Evolutionary conservation across 2,113 vertebrate genomes (phyloP), one percentile per base, ranked within the genome.

Genomic region (Grus americana): DNA sequence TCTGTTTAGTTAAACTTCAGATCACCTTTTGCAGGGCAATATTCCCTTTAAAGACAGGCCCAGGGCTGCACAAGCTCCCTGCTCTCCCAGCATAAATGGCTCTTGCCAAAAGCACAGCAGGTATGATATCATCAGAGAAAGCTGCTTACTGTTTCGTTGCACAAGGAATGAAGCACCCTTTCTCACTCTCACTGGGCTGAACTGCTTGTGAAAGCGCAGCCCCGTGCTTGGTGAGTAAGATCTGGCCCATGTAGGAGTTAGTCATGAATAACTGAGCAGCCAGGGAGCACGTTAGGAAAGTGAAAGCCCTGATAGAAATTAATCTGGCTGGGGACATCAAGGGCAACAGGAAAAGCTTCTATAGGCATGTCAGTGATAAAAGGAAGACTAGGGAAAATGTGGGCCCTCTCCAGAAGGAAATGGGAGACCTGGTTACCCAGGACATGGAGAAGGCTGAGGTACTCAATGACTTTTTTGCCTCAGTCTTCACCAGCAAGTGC

Each of bases 221-320:
- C 94, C 86, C 27, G 10, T 68, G 97, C 95, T 97, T 97, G 97
- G 97, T 98, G 98, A 99, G 96, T 98, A 95, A 98, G 95, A 97
- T 97, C 91, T 93, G 92, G 83, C 93, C 96, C 66, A 83, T 93
- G 98, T 98, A 98, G 98, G 98, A 98, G 98, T 97, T 70, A 97
- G 79, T 95, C 95, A 97, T 97, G 97, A 98, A 97, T 97, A 98
- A 98, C 93, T 27, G 52, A 54, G 52, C 52, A 54, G 52, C 52
- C 52, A 29, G 26, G 52, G 26, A 54, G 29, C 26, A 15, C 26
- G 27, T 54, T 54, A 54, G 52, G 52, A 54, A 54, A 54, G 52
- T 24, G 27, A 54, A 54, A 54, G 52, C 15, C 26, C 52, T 54
- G 52, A 27, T 54, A 54, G 52, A 54, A 54, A 29, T 52, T 26